Conservation (phyloP, 2,113 vertebrate genomes). For the Hydropotes inermis region DNA sequence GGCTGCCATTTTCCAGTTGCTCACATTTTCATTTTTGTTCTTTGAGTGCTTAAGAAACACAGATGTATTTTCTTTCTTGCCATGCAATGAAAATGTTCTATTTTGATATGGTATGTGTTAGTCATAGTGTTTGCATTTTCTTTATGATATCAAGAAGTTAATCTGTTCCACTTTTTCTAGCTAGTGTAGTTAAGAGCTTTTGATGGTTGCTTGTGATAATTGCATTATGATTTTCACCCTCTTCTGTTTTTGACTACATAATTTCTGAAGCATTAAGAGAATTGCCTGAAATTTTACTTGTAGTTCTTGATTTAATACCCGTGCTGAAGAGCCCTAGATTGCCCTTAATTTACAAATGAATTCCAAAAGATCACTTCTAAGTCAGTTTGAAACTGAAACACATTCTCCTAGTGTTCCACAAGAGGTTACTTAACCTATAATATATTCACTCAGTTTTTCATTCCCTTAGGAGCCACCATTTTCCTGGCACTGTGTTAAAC, state of each 20-base stretch:
- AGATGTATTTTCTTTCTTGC: slow-evolving; percentile 70
- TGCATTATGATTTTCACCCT: slow-evolving; percentile 73
- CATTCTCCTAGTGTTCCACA: slow-evolving; percentile 15
- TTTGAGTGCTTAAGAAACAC: slow-evolving; percentile 64
- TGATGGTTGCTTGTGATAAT: slow-evolving; percentile 71
- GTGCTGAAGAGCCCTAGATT: slow-evolving; percentile 42
- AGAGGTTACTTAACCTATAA: slow-evolving; percentile 59
- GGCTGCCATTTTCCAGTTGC: slow-evolving; percentile 66
- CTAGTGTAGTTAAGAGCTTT: slow-evolving; percentile 66
- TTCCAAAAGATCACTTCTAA: slow-evolving; percentile 61
- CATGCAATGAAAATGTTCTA: slow-evolving; percentile 68
- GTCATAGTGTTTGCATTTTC: slow-evolving; percentile 74
- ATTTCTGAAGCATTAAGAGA: slow-evolving; percentile 62
- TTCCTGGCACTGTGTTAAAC: background rate
- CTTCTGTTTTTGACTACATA: slow-evolving; percentile 64
- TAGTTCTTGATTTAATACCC: slow-evolving; percentile 56
- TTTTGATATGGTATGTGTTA: slow-evolving; percentile 70
- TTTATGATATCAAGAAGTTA: slow-evolving; percentile 72
- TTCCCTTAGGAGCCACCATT: background rate
- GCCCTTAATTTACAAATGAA: slow-evolving; percentile 65
- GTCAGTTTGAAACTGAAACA: slow-evolving; percentile 55
- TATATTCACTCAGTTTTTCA: background rate
- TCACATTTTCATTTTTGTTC: slow-evolving; percentile 62
- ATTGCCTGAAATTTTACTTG: slow-evolving; percentile 55
- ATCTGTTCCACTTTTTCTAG: slow-evolving; percentile 65